Percentiles rank a stretch among this genome's conserved stretches.
phyloP scores from a whole-genome alignment of 23 tunicate genomes.

The Styela clava region DNA sequence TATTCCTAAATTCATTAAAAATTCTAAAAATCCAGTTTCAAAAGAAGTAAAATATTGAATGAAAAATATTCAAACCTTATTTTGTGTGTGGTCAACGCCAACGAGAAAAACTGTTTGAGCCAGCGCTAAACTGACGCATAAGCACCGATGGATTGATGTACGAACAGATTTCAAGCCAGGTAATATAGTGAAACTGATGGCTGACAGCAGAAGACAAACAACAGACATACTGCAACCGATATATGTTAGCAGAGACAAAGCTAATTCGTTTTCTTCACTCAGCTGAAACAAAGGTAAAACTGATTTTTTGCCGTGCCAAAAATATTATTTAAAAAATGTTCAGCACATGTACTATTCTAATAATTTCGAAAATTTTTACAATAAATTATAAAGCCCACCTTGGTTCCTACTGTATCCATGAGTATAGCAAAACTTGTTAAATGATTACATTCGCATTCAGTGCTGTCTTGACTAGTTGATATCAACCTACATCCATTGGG shows the following conservation, averaged over 20 bases:
- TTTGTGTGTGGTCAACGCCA: slow-evolving; percentile 41
- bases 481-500: slow-evolving; percentile 39
- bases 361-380: too few relatives aligned
- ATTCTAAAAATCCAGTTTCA: too few relatives aligned
- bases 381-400: too few relatives aligned
- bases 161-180: slow-evolving; percentile 39
- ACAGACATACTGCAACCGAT: slow-evolving; percentile 52
- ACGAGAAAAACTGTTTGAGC: slow-evolving; percentile 40
- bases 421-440: slow-evolving; percentile 66
- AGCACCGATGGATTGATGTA: slow-evolving; percentile 53
- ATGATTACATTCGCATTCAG: slow-evolving; percentile 64
- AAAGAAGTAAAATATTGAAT: too few relatives aligned
- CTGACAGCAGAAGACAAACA: slow-evolving; percentile 33
- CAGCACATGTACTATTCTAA: too few relatives aligned
- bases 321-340: too few relatives aligned
- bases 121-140: slow-evolving; percentile 23
- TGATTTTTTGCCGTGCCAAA: not conserved
- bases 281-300: slow-evolving; percentile 22
- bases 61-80: slow-evolving; percentile 36
- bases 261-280: slow-evolving; percentile 20
- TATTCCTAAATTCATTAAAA: too few relatives aligned
- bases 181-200: slow-evolving; percentile 36
- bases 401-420: slow-evolving; percentile 55
- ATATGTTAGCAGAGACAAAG: slow-evolving; percentile 40
- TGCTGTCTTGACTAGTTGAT: slow-evolving; percentile 39